Conservation (phyloP, 2,113 vertebrate genomes). For the Noturus placidus region DNA sequence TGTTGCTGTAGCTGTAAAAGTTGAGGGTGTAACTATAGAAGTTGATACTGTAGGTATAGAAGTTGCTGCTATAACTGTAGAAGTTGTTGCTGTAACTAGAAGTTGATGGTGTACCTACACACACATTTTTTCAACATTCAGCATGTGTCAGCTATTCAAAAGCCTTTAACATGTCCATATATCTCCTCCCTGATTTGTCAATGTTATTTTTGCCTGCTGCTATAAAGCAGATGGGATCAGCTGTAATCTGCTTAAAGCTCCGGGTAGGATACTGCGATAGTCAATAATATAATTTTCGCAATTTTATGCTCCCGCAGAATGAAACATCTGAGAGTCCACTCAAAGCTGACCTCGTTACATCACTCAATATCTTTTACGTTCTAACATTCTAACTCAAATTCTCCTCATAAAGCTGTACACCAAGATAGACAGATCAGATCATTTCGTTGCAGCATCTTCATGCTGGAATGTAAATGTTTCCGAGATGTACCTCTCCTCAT, state of each 20-base stretch:
- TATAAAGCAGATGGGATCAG: constrained; percentile 19
- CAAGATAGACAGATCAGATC: background rate
- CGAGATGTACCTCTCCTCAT: background rate
- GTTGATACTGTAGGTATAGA: background rate
- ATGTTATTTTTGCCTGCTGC: constrained; percentile 1
- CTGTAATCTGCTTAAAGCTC: too few species aligned
- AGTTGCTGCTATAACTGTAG: background rate
- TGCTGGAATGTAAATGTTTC: background rate
- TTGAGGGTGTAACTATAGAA: background rate
- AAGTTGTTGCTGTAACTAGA: background rate
- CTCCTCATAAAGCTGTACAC: background rate
- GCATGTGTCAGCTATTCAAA: background rate
- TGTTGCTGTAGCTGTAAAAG: background rate
- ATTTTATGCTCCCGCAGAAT: background rate
- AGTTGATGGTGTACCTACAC: background rate
- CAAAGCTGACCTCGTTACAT: background rate
- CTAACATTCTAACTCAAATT: background rate
- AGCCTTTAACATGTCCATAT: background rate
- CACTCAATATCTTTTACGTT: background rate
- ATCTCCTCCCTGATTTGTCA: background rate
- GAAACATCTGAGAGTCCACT: background rate
- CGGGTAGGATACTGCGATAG: background rate
- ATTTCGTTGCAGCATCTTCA: too few species aligned
- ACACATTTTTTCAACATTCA: too few species aligned
- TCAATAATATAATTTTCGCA: background rate